Evolutionary conservation across 2,113 vertebrate species (phyloP).

Genomic region (Cebidichthys violaceus): DNA sequence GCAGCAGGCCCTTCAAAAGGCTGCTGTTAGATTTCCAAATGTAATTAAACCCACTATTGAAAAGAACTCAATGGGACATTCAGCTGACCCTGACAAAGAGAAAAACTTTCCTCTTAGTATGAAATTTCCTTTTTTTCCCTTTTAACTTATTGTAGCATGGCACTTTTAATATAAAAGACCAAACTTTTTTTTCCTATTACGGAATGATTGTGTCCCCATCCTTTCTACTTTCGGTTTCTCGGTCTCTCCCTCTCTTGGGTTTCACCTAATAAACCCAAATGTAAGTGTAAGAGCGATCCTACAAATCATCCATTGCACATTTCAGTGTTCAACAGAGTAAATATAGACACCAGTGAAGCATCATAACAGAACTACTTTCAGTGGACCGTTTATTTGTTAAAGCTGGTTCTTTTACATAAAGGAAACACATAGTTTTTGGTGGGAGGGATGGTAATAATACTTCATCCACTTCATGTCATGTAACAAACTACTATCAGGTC

Average conservation of each 20-base stretch:
- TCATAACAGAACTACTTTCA: not conserved
- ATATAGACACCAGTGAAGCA: not conserved
- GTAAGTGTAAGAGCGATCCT: not conserved
- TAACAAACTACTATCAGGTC: not conserved
- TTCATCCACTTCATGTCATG: not conserved
- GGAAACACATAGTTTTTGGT: not conserved
- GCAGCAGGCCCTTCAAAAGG: slow-evolving; percentile 9
- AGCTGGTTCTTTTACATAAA: not conserved
- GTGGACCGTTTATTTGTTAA: not conserved
- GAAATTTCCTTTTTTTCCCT: not conserved
- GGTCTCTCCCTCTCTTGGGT: not conserved
- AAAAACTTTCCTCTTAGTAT: not conserved
- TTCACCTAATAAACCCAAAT: not conserved
- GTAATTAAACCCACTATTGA: slow-evolving; percentile 21
- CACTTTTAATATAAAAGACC: not conserved
- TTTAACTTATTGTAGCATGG: not conserved
- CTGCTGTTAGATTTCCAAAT: not conserved
- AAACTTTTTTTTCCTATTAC: not conserved
- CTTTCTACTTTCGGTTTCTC: not conserved
- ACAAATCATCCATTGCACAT: not conserved
- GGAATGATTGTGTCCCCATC: not conserved
- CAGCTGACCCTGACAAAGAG: not conserved
- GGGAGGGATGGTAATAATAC: not conserved
- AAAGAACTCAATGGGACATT: not conserved
- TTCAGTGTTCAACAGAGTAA: not conserved